A percentile compares a stretch with the other conserved stretches of the same genome.
Evolutionary conservation across 2,797 vertebrate species (phyloP).

Genomic region (Toxotes lorentzi): DNA sequence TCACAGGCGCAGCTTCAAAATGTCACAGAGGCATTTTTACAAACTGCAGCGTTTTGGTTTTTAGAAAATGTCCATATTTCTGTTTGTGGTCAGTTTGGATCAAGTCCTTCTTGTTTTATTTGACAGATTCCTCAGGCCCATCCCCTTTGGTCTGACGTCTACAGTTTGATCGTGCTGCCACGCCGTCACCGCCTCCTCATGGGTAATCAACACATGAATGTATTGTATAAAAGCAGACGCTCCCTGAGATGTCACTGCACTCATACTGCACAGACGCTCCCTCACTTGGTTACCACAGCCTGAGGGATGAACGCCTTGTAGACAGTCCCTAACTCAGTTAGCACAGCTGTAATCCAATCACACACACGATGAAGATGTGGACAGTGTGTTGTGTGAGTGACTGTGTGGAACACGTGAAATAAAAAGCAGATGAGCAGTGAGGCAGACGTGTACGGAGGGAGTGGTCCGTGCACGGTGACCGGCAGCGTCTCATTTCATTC

Average conservation of each 20-base stretch:
- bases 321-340: slow-evolving; percentile 40
- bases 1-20: slow-evolving; percentile 15
- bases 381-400: background rate
- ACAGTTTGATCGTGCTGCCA: background rate
- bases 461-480: background rate
- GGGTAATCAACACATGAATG: background rate
- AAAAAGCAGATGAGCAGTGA: no score
- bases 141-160: background rate
- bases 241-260: slow-evolving; percentile 1
- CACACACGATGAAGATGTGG: background rate
- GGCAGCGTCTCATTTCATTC: no score
- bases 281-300: slow-evolving; percentile 22
- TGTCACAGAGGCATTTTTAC: slow-evolving; percentile 14
- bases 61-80: no score
- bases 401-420: no score
- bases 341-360: slow-evolving; percentile 16
- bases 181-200: background rate
- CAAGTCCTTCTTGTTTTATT: no score
- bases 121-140: background rate
- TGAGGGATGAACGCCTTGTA: slow-evolving; percentile 2
- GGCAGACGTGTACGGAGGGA: no score
- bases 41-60: slow-evolving; percentile 10
- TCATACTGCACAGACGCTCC: background rate
- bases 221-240: background rate
- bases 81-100: no score